Evolutionary conservation across 2,797 vertebrate species (phyloP).

Genomic region (Cuniculus paca): DNA sequence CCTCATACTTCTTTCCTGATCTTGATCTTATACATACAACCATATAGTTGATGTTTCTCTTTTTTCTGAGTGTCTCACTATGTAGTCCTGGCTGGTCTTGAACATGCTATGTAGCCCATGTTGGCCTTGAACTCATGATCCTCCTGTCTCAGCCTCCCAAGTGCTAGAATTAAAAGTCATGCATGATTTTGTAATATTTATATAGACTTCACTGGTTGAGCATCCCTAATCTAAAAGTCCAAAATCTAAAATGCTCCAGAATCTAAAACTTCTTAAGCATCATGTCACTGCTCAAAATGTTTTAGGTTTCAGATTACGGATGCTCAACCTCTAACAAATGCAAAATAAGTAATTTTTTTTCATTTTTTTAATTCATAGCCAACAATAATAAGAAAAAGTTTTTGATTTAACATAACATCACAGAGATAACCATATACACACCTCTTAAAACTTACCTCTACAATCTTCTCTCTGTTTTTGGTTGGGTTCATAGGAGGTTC

Average conservation of each 20-base stretch:
- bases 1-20: not conserved
- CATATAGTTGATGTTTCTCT: not conserved
- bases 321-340: not conserved
- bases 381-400: not conserved
- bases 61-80: not conserved
- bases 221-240: not conserved
- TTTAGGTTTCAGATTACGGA: not conserved
- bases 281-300: not conserved
- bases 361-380: slow-evolving; percentile 27
- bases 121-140: not conserved
- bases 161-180: not conserved
- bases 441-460: slow-evolving; percentile 90
- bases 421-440: not conserved
- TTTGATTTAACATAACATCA: not conserved
- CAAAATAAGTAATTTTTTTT: slow-evolving; percentile 46
- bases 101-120: not conserved
- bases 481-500: slow-evolving; percentile 96
- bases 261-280: not conserved
- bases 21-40: not conserved
- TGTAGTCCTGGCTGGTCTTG: not conserved
- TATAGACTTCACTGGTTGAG: not conserved
- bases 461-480: slow-evolving; percentile 96
- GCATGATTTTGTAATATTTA: not conserved
- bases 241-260: not conserved
- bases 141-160: not conserved